These are phyloP conservation scores for Onychomys torridus DNA, from an alignment of 2,797 vertebrate species.

Conservation along the genomic window DNA sequence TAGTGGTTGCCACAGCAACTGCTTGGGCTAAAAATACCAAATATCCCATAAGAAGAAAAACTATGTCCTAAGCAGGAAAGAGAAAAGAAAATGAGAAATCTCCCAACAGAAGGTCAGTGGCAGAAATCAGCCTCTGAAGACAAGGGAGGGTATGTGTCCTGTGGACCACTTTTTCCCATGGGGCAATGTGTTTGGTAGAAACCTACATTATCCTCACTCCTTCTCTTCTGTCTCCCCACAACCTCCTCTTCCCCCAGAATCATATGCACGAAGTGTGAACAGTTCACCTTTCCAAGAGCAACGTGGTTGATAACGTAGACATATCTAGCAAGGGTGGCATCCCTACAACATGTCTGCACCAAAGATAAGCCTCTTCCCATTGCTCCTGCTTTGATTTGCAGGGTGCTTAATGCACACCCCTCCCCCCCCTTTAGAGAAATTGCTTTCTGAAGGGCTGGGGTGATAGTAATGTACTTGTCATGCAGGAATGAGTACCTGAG, in stretches of 20 bases:
- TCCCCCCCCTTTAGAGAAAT: background rate
- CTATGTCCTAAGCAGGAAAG: constrained; percentile 74
- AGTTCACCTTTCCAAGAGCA: background rate
- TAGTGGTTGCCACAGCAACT: constrained; percentile 89
- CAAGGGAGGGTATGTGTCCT: background rate
- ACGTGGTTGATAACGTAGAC: background rate
- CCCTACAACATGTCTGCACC: background rate
- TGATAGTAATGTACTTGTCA: background rate
- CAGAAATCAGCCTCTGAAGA: background rate
- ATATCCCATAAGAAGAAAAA: constrained; percentile 85
- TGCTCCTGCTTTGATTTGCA: background rate
- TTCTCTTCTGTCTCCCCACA: no score
- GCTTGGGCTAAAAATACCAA: constrained; percentile 89
- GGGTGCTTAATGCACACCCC: no score
- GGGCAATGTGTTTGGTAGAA: background rate
- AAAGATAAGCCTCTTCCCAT: background rate
- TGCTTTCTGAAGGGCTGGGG: no score
- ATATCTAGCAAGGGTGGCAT: background rate
- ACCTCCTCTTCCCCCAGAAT: no score
- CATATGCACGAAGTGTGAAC: background rate
- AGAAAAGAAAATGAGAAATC: constrained; percentile 71
- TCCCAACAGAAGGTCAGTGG: constrained; percentile 12
- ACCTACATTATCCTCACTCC: background rate
- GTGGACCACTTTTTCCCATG: background rate
- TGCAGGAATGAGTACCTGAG: background rate